Conservation (phyloP, 2,888 invertebrate species). For the Drosophila kuntzei region DNA sequence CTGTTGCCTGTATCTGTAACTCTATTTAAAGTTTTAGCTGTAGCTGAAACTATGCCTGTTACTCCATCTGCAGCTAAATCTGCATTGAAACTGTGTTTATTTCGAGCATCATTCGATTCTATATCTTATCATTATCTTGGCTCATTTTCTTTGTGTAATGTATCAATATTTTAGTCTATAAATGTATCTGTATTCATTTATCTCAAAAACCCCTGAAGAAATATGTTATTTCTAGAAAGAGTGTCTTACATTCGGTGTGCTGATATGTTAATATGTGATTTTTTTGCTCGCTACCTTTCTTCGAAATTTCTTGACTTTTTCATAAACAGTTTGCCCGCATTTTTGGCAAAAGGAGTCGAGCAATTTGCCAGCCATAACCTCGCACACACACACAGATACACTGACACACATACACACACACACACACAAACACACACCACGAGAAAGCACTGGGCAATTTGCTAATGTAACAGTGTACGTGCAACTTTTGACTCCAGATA, state of each 20-base stretch:
- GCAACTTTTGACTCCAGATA: conserved; percentile 53
- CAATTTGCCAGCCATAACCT: conserved; percentile 54
- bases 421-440: background rate
- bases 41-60: background rate
- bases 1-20: background rate
- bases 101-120: background rate
- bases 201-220: background rate
- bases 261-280: background rate
- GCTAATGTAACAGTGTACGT: conserved; percentile 69
- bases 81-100: background rate
- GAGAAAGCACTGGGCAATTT: conserved; percentile 60
- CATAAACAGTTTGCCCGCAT: conserved; percentile 54
- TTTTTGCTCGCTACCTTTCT: conserved; percentile 16
- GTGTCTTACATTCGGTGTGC: background rate
- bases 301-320: conserved; percentile 43
- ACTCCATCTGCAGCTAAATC: too few relatives aligned
- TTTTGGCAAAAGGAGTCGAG: conserved; percentile 43
- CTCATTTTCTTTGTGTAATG: background rate
- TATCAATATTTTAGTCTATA: background rate
- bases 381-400: conserved; percentile 5
- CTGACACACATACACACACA: conserved; percentile 30
- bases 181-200: background rate
- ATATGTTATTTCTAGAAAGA: background rate
- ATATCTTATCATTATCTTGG: background rate
- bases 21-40: background rate